A percentile compares a stretch with the other conserved stretches of the same genome.
Evolutionary conservation across 2,888 invertebrate species (phyloP).

Genomic region (Zygaena filipendulae): DNA sequence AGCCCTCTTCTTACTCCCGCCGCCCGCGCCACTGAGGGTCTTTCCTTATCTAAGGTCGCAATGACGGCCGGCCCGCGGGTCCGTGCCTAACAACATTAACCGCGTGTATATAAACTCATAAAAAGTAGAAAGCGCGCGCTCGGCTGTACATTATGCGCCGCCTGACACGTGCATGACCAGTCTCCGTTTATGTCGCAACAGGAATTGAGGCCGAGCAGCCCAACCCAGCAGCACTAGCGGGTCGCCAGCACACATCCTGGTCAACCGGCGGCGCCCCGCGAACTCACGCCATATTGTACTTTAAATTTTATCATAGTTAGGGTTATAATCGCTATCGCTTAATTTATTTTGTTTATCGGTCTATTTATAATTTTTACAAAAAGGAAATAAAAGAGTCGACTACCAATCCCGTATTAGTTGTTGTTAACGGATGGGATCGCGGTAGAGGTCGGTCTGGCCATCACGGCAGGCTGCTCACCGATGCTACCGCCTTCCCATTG

Average conservation of each 20-base stretch:
- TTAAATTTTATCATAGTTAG: slow-evolving; percentile 64
- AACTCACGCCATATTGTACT: slow-evolving; percentile 58
- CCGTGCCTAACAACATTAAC: slow-evolving; percentile 67
- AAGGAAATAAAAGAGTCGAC: slow-evolving; percentile 61
- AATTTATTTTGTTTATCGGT: slow-evolving; percentile 66
- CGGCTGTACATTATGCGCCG: slow-evolving; percentile 63
- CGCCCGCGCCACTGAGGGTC: slow-evolving; percentile 67
- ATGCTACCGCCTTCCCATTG: slow-evolving; percentile 36
- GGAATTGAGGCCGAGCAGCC: slow-evolving; percentile 61
- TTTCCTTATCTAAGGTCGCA: slow-evolving; percentile 67
- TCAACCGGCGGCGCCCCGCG: slow-evolving; percentile 58
- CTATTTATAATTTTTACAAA: slow-evolving; percentile 54
- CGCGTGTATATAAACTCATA: slow-evolving; percentile 66
- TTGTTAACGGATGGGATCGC: slow-evolving; percentile 35
- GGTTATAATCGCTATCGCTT: slow-evolving; percentile 67
- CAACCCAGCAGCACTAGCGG: slow-evolving; percentile 54
- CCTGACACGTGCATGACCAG: slow-evolving; percentile 68
- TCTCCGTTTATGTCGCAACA: slow-evolving; percentile 69
- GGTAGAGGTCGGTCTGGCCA: slow-evolving; percentile 33
- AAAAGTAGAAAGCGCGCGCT: slow-evolving; percentile 59
- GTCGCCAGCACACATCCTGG: slow-evolving; percentile 57
- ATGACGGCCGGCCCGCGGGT: slow-evolving; percentile 53
- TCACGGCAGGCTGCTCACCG: slow-evolving; percentile 29
- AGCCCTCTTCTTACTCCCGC: slow-evolving; percentile 46
- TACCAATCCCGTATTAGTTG: slow-evolving; percentile 50